These are phyloP conservation scores for Emmelina monodactyla DNA, from an alignment of 2,888 invertebrate genomes.

Conservation along the genomic window DNA sequence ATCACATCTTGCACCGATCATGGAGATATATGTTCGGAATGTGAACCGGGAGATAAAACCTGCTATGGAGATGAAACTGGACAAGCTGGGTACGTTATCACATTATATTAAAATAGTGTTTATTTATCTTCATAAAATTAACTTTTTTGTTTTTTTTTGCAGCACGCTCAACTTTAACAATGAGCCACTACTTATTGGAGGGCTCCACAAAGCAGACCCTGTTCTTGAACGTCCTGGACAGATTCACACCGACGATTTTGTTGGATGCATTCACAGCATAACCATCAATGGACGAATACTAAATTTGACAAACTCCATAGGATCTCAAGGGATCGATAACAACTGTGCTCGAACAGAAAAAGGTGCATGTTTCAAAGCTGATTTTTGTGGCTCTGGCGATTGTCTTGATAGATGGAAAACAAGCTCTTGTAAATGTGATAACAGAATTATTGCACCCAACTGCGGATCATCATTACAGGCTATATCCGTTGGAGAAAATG, in stretches of 20 bases:
- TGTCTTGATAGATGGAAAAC: constrained; percentile 89
- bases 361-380: constrained; percentile 70
- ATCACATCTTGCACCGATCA: constrained; percentile 84
- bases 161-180: constrained; percentile 92
- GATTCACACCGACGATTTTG: constrained; percentile 89
- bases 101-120: background rate
- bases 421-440: constrained; percentile 76
- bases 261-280: constrained; percentile 93
- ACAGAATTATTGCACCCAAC: constrained; percentile 75
- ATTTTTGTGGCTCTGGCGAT: constrained; percentile 65
- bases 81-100: constrained; percentile 79
- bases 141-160: constrained; percentile 33
- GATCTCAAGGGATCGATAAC: constrained; percentile 74
- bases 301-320: constrained; percentile 80
- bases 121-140: constrained; percentile 1
- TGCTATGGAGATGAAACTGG: constrained; percentile 90
- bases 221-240: constrained; percentile 89
- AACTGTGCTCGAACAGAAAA: constrained; percentile 78
- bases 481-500: constrained; percentile 79
- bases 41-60: constrained; percentile 79
- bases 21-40: constrained; percentile 87
- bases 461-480: constrained; percentile 82
- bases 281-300: constrained; percentile 85
- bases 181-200: constrained; percentile 85
- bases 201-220: constrained; percentile 83